These are phyloP conservation scores for Sigmodon hispidus DNA, from an alignment of 2,113 vertebrate species.

Conservation along the genomic window DNA sequence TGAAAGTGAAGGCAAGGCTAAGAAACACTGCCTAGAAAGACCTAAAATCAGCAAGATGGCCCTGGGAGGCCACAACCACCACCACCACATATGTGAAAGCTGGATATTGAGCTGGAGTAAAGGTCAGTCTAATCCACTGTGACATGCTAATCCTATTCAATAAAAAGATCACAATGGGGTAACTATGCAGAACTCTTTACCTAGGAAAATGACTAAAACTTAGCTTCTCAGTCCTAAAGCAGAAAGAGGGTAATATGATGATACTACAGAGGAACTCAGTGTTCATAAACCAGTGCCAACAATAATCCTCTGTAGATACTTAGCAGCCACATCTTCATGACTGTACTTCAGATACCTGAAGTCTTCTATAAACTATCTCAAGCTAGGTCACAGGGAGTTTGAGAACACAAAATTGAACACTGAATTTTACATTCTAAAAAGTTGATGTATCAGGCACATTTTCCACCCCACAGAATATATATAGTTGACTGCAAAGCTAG, in stretches of 20 bases:
- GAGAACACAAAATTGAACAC: constrained; percentile 27
- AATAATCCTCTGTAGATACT: background rate
- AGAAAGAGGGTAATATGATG: background rate
- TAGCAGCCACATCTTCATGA: background rate
- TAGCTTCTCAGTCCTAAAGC: background rate
- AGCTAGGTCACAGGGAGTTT: constrained; percentile 23
- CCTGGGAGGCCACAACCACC: background rate
- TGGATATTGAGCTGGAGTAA: background rate
- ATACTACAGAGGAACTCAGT: background rate
- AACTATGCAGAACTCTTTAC: background rate
- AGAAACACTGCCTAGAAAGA: background rate
- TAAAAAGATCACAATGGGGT: background rate
- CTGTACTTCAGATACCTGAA: constrained; percentile 1
- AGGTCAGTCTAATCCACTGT: background rate
- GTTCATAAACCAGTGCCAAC: background rate
- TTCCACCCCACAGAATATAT: background rate
- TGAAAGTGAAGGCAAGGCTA: background rate
- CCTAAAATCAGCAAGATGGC: background rate
- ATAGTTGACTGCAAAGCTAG: background rate
- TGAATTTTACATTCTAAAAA: constrained; percentile 3
- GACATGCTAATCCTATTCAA: background rate
- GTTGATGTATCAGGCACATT: background rate
- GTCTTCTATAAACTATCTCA: background rate
- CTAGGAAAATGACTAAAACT: background rate
- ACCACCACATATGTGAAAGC: background rate